These are phyloP conservation scores for Larimichthys polyactis DNA, from an alignment of 2,113 vertebrate species.

Conservation along the genomic window DNA sequence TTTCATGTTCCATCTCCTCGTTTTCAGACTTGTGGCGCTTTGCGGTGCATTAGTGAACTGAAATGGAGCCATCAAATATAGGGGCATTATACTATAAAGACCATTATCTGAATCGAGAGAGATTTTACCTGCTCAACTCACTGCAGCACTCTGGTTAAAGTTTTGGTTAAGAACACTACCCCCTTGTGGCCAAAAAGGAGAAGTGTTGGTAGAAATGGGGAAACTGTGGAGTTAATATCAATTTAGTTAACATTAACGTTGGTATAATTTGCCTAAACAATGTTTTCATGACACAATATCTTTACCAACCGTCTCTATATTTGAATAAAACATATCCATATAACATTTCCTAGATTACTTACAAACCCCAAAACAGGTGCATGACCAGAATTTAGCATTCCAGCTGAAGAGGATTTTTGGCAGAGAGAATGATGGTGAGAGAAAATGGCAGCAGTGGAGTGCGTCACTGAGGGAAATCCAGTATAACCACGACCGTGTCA, in stretches of 20 bases:
- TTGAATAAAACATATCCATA: background rate
- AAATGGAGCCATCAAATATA: background rate
- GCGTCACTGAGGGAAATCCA: slow-evolving; percentile 6
- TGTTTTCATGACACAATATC: background rate
- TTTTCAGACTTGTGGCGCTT: background rate
- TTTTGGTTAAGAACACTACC: slow-evolving; percentile 61
- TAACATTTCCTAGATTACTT: background rate
- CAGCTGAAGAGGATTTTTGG: background rate
- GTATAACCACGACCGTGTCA: slow-evolving; percentile 5
- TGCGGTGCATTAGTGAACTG: background rate
- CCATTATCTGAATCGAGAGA: slow-evolving; percentile 18
- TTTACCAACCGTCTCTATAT: background rate
- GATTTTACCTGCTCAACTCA: slow-evolving; percentile 31
- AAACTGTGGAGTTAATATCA: background rate
- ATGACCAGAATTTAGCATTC: background rate
- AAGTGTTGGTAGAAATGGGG: background rate
- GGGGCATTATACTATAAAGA: background rate
- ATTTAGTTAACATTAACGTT: background rate
- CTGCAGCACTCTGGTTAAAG: slow-evolving; percentile 9
- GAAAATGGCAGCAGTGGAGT: background rate
- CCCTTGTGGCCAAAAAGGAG: slow-evolving; percentile 70
- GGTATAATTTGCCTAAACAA: background rate
- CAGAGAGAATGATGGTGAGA: background rate
- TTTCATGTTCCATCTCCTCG: slow-evolving; percentile 10
- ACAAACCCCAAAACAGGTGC: background rate